phyloP scores from a whole-genome alignment of 2,888 invertebrate genomes.

The Sussaba pulchella region DNA sequence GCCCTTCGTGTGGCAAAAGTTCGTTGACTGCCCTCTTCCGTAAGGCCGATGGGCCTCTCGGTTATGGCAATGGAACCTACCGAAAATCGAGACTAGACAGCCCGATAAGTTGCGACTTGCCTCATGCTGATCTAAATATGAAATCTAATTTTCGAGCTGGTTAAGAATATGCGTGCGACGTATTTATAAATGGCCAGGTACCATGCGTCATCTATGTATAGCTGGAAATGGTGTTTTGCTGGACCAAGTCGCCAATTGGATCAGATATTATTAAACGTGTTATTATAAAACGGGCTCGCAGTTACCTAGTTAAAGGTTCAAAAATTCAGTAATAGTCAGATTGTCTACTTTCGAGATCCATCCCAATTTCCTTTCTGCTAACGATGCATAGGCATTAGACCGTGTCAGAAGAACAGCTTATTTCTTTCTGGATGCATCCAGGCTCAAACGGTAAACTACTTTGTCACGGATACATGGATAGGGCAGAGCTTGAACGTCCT shows the following conservation, averaged over 20 bases:
- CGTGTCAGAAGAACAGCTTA: too few relatives aligned
- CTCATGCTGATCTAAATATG: slow-evolving; percentile 80
- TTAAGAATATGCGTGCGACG: slow-evolving; percentile 82
- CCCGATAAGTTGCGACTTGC: too few relatives aligned
- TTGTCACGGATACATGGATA: too few relatives aligned
- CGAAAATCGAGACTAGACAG: too few relatives aligned
- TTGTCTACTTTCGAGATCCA: neutral
- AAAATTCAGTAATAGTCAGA: slow-evolving; percentile 64
- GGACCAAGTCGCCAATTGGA: slow-evolving; percentile 71
- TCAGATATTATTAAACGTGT: slow-evolving; percentile 71
- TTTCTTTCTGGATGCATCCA: too few relatives aligned
- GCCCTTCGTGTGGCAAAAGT: neutral
- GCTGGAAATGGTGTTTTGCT: slow-evolving; percentile 49
- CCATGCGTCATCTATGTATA: slow-evolving; percentile 65
- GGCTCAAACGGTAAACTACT: too few relatives aligned
- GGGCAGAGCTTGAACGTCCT: too few relatives aligned
- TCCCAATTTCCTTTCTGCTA: neutral
- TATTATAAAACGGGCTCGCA: slow-evolving; percentile 66
- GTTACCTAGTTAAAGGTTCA: slow-evolving; percentile 67
- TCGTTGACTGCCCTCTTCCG: neutral
- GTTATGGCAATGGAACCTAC: too few relatives aligned
- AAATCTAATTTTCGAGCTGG: slow-evolving; percentile 82
- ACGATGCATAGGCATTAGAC: too few relatives aligned
- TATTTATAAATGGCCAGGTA: slow-evolving; percentile 77
- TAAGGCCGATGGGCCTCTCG: too few relatives aligned